phyloP scores from a whole-genome alignment of 2,888 invertebrate genomes.

The Keiferia lycopersicella region DNA sequence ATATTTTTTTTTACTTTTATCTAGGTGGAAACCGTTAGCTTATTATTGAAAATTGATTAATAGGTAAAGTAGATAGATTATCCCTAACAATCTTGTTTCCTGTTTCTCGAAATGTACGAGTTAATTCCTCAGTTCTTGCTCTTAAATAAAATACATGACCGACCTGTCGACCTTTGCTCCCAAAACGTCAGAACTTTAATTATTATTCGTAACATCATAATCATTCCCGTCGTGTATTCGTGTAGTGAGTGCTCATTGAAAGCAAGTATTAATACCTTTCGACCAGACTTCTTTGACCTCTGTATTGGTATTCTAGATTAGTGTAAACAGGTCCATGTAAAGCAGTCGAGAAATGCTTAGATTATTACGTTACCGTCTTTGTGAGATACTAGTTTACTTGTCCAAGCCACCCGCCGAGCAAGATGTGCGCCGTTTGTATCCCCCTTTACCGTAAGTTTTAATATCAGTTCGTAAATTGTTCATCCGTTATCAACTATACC shows the following conservation, averaged over 20 bases:
- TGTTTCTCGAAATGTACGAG: constrained; percentile 13
- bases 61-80: constrained; percentile 11
- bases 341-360: constrained; percentile 63
- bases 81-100: constrained; percentile 27
- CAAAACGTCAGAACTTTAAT: constrained; percentile 74
- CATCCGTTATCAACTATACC: constrained; percentile 34
- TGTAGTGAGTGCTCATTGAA: constrained; percentile 75
- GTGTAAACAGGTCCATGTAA: constrained; percentile 54
- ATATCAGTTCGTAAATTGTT: constrained; percentile 22
- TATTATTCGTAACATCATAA: constrained; percentile 75
- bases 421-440: constrained; percentile 72
- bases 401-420: constrained; percentile 74
- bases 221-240: constrained; percentile 73
- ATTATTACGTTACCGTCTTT: constrained; percentile 75
- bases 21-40: neutral
- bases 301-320: constrained; percentile 22
- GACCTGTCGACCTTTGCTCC: constrained; percentile 55
- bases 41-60: constrained; percentile 16
- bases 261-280: constrained; percentile 57
- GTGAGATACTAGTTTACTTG: constrained; percentile 74
- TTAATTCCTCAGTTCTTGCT: constrained; percentile 24
- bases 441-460: constrained; percentile 52
- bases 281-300: constrained; percentile 49
- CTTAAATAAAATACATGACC: constrained; percentile 26
- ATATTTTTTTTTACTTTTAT: neutral